Base-by-base conservation (phyloP, 1,140 invertebrate genomes). In the Stenopsyche tienmushanensis region DNA sequence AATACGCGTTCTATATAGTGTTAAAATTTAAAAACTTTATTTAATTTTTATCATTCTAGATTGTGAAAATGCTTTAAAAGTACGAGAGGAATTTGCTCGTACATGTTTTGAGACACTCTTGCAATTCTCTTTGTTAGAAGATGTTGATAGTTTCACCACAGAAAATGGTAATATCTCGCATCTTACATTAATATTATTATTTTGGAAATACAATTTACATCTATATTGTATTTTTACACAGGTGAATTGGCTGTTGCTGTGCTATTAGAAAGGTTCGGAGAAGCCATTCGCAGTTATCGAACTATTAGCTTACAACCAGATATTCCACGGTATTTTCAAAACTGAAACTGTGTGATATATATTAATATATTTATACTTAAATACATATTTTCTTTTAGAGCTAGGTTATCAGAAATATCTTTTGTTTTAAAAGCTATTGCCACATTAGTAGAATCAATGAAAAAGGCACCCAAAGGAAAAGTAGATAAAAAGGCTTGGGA, bases 371-470 rank as follows among this genome's bases (percentile, higher is more conserved):
- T 60, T 45, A 23, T 39, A 39, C 15, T 23, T 24, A 58, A 10
- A 58, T 41, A 58, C 18, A 34, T 41, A 34, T 67, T 67, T 70
- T 74, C 72, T 82, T 83, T 63, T 78, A 96, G 95, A 76, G 94
- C 96, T 73, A 84, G 95, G 62, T 82, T 97, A 55, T 95, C 94
- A 2, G 96, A 98, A 81, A 96, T 98, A 76, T 93, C 94, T 39
- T 97, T 97, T 79, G 95, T 97, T n/a, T 76, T 98, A 24, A 96
- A 97, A 81, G 96, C 96, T 44, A 88, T 98, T 52, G 92, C 94
- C 8, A 97, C 96, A 0, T 81, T 98, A 17, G 87, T 97, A 1
- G 86, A 91, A 20, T 95, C 94, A 5, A 86, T 98, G 77, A 96
- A 97, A 78, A 94, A 94, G 74, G 93, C 94, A 49, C 90, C 93